These are phyloP conservation scores for Trogon melanurus DNA, from an alignment of 2,113 vertebrate genomes.

Conservation along the genomic window DNA sequence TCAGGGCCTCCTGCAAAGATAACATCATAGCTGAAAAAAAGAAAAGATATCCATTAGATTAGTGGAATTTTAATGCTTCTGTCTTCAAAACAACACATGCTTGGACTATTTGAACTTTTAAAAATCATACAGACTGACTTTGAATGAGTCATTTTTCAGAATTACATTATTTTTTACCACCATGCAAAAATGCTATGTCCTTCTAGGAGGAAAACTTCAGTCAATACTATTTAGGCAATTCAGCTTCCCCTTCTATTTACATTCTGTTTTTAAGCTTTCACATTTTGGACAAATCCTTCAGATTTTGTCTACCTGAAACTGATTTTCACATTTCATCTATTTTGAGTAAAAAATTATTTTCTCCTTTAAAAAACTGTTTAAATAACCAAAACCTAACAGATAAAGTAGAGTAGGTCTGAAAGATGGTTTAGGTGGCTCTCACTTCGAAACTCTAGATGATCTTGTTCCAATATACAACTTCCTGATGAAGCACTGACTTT, in stretches of 20 bases:
- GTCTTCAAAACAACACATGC: background rate
- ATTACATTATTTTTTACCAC: background rate
- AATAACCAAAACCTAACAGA: background rate
- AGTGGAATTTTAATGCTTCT: background rate
- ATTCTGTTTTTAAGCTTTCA: background rate
- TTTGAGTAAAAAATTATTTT: background rate
- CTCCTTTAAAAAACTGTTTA: background rate
- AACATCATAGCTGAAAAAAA: conserved; percentile 87
- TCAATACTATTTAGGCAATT: background rate
- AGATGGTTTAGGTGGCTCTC: background rate
- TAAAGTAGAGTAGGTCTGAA: background rate
- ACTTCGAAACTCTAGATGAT: background rate
- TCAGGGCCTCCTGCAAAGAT: conserved; percentile 92
- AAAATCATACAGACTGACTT: background rate
- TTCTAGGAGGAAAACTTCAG: background rate
- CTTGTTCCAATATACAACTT: background rate
- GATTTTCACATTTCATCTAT: background rate
- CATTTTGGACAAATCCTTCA: background rate
- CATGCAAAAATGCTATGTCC: background rate
- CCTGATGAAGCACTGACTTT: background rate
- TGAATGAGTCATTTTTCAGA: background rate
- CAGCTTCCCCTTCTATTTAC: background rate
- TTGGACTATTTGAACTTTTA: background rate
- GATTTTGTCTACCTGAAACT: background rate
- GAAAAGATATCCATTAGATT: background rate